phyloP scores from a whole-genome alignment of 2,888 invertebrate species.

The Heliconius hortense region DNA sequence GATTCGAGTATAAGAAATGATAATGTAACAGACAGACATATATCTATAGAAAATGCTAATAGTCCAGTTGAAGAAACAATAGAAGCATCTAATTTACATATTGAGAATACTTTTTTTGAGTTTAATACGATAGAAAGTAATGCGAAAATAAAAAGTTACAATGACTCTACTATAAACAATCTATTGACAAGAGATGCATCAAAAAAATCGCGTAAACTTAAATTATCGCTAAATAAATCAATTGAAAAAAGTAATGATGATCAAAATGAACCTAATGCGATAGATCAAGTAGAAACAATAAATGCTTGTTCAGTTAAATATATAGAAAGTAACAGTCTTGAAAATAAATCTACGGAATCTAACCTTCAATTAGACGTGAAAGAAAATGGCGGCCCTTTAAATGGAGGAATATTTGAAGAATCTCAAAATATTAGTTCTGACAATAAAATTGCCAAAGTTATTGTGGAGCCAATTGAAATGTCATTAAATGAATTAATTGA shows the following conservation, averaged over 20 bases:
- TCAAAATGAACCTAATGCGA: background rate
- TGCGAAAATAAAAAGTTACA: conserved; percentile 10
- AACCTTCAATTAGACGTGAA: background rate
- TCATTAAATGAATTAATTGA: background rate
- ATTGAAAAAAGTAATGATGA: conserved; percentile 18
- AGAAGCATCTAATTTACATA: background rate
- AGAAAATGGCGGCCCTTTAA: background rate
- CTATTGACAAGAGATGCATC: background rate
- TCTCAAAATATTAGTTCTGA: background rate
- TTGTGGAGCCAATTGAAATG: background rate
- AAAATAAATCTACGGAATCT: background rate
- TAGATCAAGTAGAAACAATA: background rate
- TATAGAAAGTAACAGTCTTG: background rate
- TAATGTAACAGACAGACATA: background rate
- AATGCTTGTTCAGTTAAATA: background rate
- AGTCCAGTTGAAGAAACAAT: background rate
- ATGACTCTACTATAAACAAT: background rate
- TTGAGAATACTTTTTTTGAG: conserved; percentile 23
- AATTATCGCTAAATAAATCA: conserved; percentile 31
- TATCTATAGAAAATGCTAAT: background rate
- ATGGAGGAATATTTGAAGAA: background rate
- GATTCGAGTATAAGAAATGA: background rate
- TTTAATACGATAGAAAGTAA: conserved; percentile 21
- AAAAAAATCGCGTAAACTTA: conserved; percentile 17
- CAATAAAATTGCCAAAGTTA: background rate